Evolutionary conservation across 2,113 vertebrate genomes (phyloP).

Genomic region (Aramus guarauna): DNA sequence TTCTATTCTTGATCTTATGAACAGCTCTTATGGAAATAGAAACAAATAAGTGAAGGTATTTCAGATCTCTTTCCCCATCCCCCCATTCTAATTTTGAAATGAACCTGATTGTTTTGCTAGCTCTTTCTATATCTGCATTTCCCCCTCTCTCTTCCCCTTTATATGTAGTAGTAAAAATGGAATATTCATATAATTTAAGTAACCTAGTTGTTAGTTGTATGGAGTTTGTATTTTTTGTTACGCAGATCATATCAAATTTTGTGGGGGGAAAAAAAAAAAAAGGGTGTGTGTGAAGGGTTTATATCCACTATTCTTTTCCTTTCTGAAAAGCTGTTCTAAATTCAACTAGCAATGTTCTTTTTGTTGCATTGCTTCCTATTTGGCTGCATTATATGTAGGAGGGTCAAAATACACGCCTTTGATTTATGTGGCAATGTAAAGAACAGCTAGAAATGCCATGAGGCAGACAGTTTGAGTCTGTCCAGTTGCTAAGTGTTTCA

Average conservation of each 20-base stretch:
- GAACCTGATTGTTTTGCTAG: background rate
- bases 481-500: constrained; percentile 43
- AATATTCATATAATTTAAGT: background rate
- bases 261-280: background rate
- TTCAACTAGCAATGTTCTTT: background rate
- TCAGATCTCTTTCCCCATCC: background rate
- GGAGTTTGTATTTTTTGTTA: background rate
- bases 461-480: constrained; percentile 49
- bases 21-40: background rate
- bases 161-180: background rate
- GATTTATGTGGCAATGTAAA: constrained; percentile 60
- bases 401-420: constrained; percentile 16
- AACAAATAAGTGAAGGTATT: background rate
- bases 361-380: background rate
- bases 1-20: background rate
- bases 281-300: background rate
- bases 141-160: background rate
- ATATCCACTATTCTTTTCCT: background rate
- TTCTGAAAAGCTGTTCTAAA: background rate
- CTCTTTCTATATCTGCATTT: background rate
- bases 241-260: background rate
- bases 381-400: background rate
- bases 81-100: background rate
- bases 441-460: constrained; percentile 32
- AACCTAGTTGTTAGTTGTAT: background rate